These are phyloP conservation scores for Cyrtorhinus lividipennis DNA, from an alignment of 1,140 invertebrate species.

Conservation along the genomic window DNA sequence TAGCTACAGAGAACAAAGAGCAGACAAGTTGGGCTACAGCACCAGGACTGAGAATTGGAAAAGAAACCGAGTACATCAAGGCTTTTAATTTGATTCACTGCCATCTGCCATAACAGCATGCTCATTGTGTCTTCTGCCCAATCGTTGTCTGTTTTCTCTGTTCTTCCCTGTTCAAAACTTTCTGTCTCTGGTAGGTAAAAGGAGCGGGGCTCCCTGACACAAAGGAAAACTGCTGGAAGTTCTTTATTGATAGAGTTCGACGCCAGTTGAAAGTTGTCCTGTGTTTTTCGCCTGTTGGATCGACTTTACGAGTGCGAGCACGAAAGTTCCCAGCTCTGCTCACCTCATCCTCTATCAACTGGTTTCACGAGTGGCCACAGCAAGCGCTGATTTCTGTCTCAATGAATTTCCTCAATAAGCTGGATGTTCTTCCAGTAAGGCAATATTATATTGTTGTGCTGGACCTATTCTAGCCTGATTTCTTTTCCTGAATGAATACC, in stretches of 20 bases:
- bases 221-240: slow-evolving; percentile 93
- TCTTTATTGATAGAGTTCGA: slow-evolving; percentile 88
- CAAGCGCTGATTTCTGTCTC: slow-evolving; percentile 88
- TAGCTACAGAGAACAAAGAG: no score
- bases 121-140: no score
- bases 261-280: slow-evolving; percentile 80
- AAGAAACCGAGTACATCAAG: no score
- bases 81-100: no score
- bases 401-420: slow-evolving; percentile 68
- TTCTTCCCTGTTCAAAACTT: no score
- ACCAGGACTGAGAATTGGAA: no score
- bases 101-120: no score
- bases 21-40: no score
- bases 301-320: slow-evolving; percentile 73
- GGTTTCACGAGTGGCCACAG: slow-evolving; percentile 98
- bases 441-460: slow-evolving; percentile 22
- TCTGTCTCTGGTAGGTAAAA: slow-evolving; percentile 44
- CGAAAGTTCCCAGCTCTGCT: slow-evolving; percentile 91
- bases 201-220: slow-evolving; percentile 74
- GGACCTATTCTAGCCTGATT: slow-evolving; percentile 2
- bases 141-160: no score
- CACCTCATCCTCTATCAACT: slow-evolving; percentile 89
- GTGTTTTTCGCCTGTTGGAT: slow-evolving; percentile 89
- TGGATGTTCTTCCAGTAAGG: slow-evolving; percentile 59
- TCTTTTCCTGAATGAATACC: slow-evolving; percentile 12